These are phyloP conservation scores for Galagoides demidoff DNA, from an alignment of 2,797 vertebrate genomes.

Conservation along the genomic window DNA sequence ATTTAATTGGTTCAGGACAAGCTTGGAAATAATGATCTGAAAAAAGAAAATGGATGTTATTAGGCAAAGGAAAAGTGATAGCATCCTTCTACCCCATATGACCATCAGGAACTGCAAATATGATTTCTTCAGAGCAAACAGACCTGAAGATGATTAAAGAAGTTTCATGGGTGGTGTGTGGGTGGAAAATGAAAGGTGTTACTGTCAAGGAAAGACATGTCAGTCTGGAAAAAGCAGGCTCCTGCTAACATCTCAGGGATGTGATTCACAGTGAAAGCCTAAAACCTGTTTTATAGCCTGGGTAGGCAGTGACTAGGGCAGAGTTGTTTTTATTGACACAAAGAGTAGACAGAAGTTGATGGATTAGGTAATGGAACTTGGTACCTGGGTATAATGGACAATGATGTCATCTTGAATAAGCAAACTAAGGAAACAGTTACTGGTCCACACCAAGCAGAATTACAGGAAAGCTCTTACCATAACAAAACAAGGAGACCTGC, in stretches of 20 bases:
- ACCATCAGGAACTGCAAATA: slow-evolving; percentile 46
- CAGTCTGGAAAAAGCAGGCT: slow-evolving; percentile 71
- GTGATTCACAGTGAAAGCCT: slow-evolving; percentile 72
- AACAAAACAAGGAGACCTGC: slow-evolving; percentile 17
- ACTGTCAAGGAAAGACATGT: slow-evolving; percentile 70
- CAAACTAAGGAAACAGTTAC: slow-evolving; percentile 57
- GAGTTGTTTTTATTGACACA: slow-evolving; percentile 70
- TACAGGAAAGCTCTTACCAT: slow-evolving; percentile 27
- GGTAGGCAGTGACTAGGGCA: slow-evolving; percentile 56
- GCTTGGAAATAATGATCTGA: slow-evolving; percentile 40
- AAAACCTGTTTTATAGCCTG: slow-evolving; percentile 76
- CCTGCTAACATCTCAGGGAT: slow-evolving; percentile 69
- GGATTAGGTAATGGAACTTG: slow-evolving; percentile 68
- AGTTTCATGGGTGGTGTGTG: slow-evolving; percentile 72
- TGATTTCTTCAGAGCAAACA: slow-evolving; percentile 70
- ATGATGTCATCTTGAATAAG: slow-evolving; percentile 74
- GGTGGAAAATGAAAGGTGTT: slow-evolving; percentile 81
- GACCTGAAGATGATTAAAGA: slow-evolving; percentile 72
- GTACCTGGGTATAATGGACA: slow-evolving; percentile 60
- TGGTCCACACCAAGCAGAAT: background rate
- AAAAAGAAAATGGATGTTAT: slow-evolving; percentile 54
- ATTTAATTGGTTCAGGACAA: slow-evolving; percentile 54
- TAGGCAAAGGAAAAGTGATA: slow-evolving; percentile 44
- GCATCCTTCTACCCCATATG: slow-evolving; percentile 17
- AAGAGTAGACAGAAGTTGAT: slow-evolving; percentile 62